Conservation (phyloP, 2,797 vertebrate species). For the Phrynocephalus guinanensis region DNA sequence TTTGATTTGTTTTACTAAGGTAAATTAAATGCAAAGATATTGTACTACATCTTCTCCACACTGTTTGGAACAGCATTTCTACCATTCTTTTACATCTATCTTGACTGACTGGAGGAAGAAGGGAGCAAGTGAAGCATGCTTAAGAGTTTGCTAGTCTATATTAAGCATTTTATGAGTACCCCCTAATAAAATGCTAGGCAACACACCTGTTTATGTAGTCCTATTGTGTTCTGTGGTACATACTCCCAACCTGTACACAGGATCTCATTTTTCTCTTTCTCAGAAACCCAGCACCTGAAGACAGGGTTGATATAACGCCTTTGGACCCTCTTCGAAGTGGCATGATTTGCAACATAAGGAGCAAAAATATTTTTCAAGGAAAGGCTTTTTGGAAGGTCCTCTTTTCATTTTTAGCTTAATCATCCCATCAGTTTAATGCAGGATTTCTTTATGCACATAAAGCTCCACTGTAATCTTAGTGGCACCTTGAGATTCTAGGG, state of each 20-base stretch:
- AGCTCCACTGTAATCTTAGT: not conserved
- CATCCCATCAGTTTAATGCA: not conserved
- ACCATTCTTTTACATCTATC: too few relatives aligned
- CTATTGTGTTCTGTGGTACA: not conserved
- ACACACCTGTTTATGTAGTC: not conserved
- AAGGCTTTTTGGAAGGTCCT: not conserved
- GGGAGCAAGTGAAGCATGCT: too few relatives aligned
- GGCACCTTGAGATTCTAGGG: not conserved
- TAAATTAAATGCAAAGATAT: too few relatives aligned
- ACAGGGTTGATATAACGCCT: not conserved
- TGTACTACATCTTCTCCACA: too few relatives aligned
- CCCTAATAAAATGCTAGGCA: not conserved
- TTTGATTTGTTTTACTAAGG: too few relatives aligned
- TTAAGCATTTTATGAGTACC: too few relatives aligned
- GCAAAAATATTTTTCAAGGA: not conserved
- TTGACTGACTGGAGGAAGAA: too few relatives aligned
- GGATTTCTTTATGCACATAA: not conserved
- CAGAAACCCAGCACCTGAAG: not conserved
- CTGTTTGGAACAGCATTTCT: too few relatives aligned
- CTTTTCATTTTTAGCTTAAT: not conserved
- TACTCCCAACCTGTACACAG: not conserved
- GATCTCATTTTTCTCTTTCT: not conserved
- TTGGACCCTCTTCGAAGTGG: not conserved
- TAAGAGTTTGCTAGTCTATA: too few relatives aligned
- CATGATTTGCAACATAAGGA: not conserved